phyloP scores from a whole-genome alignment of 2,888 invertebrate genomes.

The Plebejus melissa region DNA sequence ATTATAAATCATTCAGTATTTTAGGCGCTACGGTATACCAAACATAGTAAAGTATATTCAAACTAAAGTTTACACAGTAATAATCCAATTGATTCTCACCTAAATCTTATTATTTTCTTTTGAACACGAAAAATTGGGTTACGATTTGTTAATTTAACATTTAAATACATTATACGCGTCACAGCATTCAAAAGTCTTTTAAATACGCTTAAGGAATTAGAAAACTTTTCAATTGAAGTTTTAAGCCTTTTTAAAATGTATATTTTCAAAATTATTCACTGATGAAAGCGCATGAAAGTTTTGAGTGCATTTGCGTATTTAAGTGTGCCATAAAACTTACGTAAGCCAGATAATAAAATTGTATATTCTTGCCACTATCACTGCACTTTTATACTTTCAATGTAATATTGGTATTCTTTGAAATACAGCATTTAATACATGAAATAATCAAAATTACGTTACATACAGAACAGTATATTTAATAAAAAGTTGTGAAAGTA shows the following conservation, averaged over 20 bases:
- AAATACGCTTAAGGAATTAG: constrained; percentile 11
- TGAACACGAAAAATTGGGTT: background rate
- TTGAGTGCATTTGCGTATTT: constrained; percentile 6
- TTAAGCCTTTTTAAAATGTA: constrained; percentile 10
- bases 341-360: background rate
- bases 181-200: background rate
- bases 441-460: background rate
- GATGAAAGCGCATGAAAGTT: background rate
- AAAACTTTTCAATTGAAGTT: background rate
- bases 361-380: background rate
- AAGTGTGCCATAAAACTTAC: constrained; percentile 14
- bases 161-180: background rate
- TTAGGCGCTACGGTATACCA: no score
- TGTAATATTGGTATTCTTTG: background rate
- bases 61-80: no score
- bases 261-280: constrained; percentile 3
- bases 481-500: no score
- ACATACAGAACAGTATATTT: background rate
- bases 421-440: background rate
- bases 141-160: background rate
- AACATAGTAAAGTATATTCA: no score
- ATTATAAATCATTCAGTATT: no score
- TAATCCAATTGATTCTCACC: background rate
- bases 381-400: background rate
- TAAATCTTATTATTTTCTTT: background rate